Base-by-base conservation (phyloP, 92 coral and sea anemone species). In the Paragorgia papillata region DNA sequence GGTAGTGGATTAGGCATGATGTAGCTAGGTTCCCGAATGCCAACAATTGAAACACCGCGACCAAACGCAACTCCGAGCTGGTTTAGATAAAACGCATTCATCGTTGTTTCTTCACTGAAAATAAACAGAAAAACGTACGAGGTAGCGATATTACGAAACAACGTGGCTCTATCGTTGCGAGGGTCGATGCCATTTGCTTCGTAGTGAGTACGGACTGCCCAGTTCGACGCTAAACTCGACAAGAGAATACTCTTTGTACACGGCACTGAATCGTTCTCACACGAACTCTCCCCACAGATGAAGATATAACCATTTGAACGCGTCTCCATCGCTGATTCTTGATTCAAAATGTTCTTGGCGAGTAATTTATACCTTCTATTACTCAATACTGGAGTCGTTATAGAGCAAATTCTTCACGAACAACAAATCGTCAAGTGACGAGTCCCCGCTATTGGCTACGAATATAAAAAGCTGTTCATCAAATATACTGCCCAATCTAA, bases 21-120 rank as follows among this genome's bases (percentile, higher is more conserved):
- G 30, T 89, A 95, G 48, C 89, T 95, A 17, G 99, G 92, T 64
- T 86, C 81, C 30, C 99, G 85, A 18, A 95, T 73, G 5, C 99
- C 99, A 17, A 95, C 86, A 1, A 95, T 89, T 0, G 99, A 90
- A 1, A 95, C 80, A 54, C 91, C 89, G 81, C 86, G 86, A 4
- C 97, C 86, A 67, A 88, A 91, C 0, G 99, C 99, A 17, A 89
- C 83, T n/a, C 99, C 99, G 48, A 86, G 92, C 57, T 95, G 99
- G 57, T 95, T 91, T 31, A 95, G 78, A 59, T 86, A 95, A 56
- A 86, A 95, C 2, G 87, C 84, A 68, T 91, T 87, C 25, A 84
- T 85, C 12, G 90, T 83, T 15, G 99, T 89, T 69, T 91, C 92
- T 68, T 91, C 90, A 40, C 92, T 95, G 67, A 84, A 95, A 51